Percentiles rank a stretch among this genome's conserved stretches.
Evolutionary conservation across 2,797 vertebrate genomes (phyloP).

Genomic region (Tinamus major): DNA sequence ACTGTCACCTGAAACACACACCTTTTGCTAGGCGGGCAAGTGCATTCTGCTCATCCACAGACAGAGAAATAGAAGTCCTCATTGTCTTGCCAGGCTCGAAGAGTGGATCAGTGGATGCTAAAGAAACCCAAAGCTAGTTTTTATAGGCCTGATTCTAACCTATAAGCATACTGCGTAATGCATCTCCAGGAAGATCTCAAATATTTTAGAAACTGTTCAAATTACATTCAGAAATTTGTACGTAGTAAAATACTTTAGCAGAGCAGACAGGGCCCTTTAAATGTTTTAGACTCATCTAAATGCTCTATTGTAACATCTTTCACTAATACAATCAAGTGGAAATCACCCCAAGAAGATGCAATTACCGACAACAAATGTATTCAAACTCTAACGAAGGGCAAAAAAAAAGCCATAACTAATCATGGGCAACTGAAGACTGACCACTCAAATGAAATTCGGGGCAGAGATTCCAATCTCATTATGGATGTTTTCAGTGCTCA

Average conservation of each 20-base stretch:
- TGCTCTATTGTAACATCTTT: background rate
- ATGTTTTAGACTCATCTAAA: background rate
- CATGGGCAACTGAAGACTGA: background rate
- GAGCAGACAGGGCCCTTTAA: background rate
- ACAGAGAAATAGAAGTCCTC: background rate
- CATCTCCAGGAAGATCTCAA: background rate
- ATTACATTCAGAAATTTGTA: background rate
- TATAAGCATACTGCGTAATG: background rate
- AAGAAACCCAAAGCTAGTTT: background rate
- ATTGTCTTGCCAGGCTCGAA: background rate
- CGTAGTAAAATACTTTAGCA: background rate
- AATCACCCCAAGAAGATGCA: background rate
- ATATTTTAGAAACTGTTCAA: background rate
- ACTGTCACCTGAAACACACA: background rate
- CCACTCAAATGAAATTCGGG: background rate
- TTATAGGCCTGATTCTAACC: background rate
- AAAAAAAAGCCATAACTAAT: background rate
- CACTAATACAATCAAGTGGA: background rate
- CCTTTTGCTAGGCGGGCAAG: background rate
- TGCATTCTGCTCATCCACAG: background rate
- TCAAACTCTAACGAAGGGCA: background rate
- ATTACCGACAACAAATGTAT: background rate
- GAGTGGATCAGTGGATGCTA: background rate
- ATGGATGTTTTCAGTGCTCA: background rate
- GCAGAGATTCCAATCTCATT: background rate